These are phyloP conservation scores for Paedocypris sp. DNA, from an alignment of 2,113 vertebrate genomes.

Conservation along the genomic window DNA sequence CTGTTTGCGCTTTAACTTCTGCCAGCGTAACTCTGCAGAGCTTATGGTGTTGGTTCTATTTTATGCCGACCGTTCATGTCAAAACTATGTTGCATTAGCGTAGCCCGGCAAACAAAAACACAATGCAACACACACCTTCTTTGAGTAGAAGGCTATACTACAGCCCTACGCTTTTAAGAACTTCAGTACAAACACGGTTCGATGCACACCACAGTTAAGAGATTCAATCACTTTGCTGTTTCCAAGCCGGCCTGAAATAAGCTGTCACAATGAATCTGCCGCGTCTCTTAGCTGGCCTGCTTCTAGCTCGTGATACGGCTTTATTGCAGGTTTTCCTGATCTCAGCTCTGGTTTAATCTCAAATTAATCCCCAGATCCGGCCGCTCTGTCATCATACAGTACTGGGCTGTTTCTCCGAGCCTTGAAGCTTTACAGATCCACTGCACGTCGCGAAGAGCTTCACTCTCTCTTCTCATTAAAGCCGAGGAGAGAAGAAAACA, in stretches of 20 bases:
- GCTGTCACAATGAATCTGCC: background rate
- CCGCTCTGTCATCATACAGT: background rate
- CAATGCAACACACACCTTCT: too few species aligned
- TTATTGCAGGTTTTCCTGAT: constrained; percentile 5
- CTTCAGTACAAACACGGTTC: too few species aligned
- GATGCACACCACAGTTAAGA: too few species aligned
- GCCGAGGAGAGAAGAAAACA: background rate
- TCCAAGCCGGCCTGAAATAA: background rate
- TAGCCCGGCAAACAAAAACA: too few species aligned
- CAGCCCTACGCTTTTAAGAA: too few species aligned
- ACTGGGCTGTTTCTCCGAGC: background rate
- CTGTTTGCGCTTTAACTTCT: too few species aligned
- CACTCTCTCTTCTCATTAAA: constrained; percentile 2
- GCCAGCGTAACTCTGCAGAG: too few species aligned
- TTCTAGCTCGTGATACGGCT: constrained; percentile 5
- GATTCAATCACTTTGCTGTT: background rate
- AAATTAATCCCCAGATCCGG: constrained; percentile 20
- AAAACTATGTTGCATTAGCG: too few species aligned
- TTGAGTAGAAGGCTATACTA: too few species aligned
- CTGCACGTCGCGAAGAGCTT: background rate
- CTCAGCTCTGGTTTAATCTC: constrained; percentile 1
- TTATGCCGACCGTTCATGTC: too few species aligned
- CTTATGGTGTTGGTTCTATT: too few species aligned
- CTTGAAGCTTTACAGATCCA: constrained; percentile 1
- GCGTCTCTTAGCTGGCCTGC: background rate